These are phyloP conservation scores for Netelia fuscicornis DNA, from an alignment of 2,888 invertebrate species.

Conservation along the genomic window DNA sequence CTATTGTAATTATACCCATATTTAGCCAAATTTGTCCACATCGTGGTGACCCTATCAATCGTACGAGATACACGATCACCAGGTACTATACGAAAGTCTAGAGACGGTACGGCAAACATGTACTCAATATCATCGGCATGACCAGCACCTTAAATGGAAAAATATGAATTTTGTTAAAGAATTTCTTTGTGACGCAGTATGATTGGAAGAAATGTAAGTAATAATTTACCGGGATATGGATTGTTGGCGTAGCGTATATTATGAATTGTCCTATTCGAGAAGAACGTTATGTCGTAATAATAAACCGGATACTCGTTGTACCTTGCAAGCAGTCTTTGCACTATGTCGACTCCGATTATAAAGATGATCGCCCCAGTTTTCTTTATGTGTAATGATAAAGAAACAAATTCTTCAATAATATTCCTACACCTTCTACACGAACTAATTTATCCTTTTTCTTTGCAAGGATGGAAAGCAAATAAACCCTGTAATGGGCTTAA, in stretches of 20 bases:
- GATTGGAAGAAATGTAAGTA: not conserved
- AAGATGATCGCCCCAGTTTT: conserved; percentile 22
- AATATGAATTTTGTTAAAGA: not conserved
- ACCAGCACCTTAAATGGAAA: conserved; percentile 2
- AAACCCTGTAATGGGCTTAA: not conserved
- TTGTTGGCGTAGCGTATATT: not conserved
- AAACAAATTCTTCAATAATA: conserved; percentile 51
- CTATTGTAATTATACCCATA: conserved; percentile 15
- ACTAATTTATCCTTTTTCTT: not conserved
- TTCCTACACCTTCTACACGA: not conserved
- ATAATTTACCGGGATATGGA: too few species aligned
- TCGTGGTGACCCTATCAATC: conserved; percentile 1
- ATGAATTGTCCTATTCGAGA: conserved; percentile 67
- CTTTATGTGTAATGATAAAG: conserved; percentile 54
- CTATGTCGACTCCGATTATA: conserved; percentile 31
- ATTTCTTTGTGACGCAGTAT: not conserved
- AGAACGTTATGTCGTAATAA: conserved; percentile 69
- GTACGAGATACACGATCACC: conserved; percentile 7
- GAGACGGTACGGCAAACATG: conserved; percentile 1
- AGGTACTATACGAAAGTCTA: not conserved
- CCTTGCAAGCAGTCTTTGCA: conserved; percentile 19
- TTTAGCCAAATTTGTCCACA: conserved; percentile 25
- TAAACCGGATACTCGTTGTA: conserved; percentile 56
- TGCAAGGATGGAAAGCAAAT: not conserved
- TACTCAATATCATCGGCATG: not conserved